Evolutionary conservation across 1,140 invertebrate genomes (phyloP).

Genomic region (Ceratina calcarata): DNA sequence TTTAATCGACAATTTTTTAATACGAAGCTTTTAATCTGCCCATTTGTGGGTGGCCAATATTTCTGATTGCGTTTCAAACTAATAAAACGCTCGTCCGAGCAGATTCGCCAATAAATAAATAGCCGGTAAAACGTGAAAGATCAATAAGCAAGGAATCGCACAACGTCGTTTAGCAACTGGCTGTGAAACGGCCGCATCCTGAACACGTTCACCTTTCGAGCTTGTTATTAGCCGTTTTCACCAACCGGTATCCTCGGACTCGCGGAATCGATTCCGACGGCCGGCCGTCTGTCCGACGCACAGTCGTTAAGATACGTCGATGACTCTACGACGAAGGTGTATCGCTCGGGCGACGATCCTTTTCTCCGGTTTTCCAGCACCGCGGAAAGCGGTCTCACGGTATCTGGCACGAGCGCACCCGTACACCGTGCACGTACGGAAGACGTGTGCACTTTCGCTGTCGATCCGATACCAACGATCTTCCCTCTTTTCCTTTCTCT

Average conservation of each 20-base stretch:
- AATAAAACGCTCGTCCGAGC: too few species aligned
- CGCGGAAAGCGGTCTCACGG: background rate
- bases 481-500: background rate
- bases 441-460: conserved; percentile 47
- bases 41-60: too few species aligned
- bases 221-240: conserved; percentile 21
- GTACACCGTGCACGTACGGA: conserved; percentile 31
- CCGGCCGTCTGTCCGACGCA: background rate
- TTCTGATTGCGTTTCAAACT: too few species aligned
- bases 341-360: conserved; percentile 6
- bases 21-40: too few species aligned
- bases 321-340: background rate
- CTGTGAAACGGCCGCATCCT: conserved; percentile 27
- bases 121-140: background rate
- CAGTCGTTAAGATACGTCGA: background rate
- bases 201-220: conserved; percentile 27
- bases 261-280: conserved; percentile 2
- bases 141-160: too few species aligned
- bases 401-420: conserved; percentile 42
- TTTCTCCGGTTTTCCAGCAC: conserved; percentile 26
- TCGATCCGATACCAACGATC: conserved; percentile 22
- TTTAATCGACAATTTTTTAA: too few species aligned
- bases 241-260: conserved; percentile 1
- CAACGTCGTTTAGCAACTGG: conserved; percentile 8
- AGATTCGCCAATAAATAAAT: background rate